Percentiles rank a stretch among this genome's conserved stretches.
phyloP scores from a whole-genome alignment of 1,140 invertebrate genomes.

The Drosophila obscura region DNA sequence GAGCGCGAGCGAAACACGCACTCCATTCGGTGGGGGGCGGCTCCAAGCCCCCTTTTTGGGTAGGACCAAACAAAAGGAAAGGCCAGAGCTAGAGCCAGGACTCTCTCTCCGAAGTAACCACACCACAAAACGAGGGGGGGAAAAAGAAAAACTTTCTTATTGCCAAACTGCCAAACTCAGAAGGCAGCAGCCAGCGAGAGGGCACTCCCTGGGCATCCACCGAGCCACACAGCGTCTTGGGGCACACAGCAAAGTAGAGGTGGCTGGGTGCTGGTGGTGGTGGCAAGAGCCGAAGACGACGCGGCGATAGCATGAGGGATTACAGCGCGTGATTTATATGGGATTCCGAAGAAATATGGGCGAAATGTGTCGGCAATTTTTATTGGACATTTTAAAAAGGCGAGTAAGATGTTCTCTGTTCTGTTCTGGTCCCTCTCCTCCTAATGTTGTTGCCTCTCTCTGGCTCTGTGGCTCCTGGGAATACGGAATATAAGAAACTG shows the following conservation, averaged over 20 bases:
- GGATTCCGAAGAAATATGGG: slow-evolving; percentile 84
- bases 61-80: slow-evolving; percentile 42
- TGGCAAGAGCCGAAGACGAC: slow-evolving; percentile 69
- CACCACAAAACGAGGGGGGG: slow-evolving; percentile 41
- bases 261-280: slow-evolving; percentile 17
- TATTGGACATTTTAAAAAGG: slow-evolving; percentile 84
- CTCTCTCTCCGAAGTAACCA: slow-evolving; percentile 23
- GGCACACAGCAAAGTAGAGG: slow-evolving; percentile 35
- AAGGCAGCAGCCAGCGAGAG: slow-evolving; percentile 37
- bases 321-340: slow-evolving; percentile 84
- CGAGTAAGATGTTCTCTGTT: slow-evolving; percentile 77
- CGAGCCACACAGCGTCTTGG: slow-evolving; percentile 19
- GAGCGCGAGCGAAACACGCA: slow-evolving; percentile 60
- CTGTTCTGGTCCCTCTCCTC: slow-evolving; percentile 23
- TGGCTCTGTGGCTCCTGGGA: slow-evolving; percentile 60
- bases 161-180: slow-evolving; percentile 78
- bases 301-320: slow-evolving; percentile 84
- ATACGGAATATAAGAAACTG: slow-evolving; percentile 77
- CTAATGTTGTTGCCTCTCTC: slow-evolving; percentile 42
- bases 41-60: slow-evolving; percentile 17
- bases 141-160: slow-evolving; percentile 81
- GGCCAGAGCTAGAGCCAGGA: slow-evolving; percentile 31
- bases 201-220: slow-evolving; percentile 16
- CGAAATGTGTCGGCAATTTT: slow-evolving; percentile 84
- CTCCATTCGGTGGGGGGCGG: slow-evolving; percentile 14